Conservation (phyloP, 1,140 invertebrate genomes). For the Drosophila guanche region DNA sequence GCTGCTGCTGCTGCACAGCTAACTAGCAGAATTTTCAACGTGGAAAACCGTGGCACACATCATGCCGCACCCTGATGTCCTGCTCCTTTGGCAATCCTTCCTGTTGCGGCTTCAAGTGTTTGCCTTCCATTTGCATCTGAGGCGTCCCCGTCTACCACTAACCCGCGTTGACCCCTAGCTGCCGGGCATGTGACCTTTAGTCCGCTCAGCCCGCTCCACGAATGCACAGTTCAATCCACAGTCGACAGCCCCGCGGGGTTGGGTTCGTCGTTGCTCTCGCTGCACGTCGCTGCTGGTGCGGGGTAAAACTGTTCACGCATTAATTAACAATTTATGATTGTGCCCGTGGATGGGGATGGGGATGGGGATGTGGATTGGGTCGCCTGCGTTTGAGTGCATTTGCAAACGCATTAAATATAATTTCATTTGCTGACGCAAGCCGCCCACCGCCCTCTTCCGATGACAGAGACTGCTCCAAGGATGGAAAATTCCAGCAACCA, state of each 20-base stretch:
- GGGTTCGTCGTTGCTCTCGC: too few species aligned
- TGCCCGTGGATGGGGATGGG: conserved; percentile 21
- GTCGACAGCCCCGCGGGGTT: conserved; percentile 24
- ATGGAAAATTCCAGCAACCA: neutral
- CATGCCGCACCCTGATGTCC: neutral
- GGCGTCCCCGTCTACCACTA: conserved; percentile 9
- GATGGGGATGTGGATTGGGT: conserved; percentile 28
- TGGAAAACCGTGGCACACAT: conserved; percentile 47
- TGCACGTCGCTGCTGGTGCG: neutral
- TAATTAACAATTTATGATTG: conserved; percentile 75
- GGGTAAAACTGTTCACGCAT: conserved; percentile 71
- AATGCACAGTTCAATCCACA: conserved; percentile 28
- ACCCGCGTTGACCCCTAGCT: conserved; percentile 1
- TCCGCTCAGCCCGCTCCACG: neutral
- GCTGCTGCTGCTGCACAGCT: conserved; percentile 20
- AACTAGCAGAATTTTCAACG: conserved; percentile 50
- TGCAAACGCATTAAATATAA: conserved; percentile 75
- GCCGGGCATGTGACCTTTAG: conserved; percentile 42
- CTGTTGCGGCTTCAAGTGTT: conserved; percentile 67
- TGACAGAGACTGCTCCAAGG: too few species aligned
- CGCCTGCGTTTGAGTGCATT: conserved; percentile 66
- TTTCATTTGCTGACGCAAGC: conserved; percentile 61
- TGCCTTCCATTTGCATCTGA: conserved; percentile 73
- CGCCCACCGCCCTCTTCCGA: too few species aligned
- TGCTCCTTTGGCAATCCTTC: conserved; percentile 18